Evolutionary conservation across 2,113 vertebrate genomes (phyloP), one percentile per base, ranked within the genome.

Genomic region (Xenopus borealis): DNA sequence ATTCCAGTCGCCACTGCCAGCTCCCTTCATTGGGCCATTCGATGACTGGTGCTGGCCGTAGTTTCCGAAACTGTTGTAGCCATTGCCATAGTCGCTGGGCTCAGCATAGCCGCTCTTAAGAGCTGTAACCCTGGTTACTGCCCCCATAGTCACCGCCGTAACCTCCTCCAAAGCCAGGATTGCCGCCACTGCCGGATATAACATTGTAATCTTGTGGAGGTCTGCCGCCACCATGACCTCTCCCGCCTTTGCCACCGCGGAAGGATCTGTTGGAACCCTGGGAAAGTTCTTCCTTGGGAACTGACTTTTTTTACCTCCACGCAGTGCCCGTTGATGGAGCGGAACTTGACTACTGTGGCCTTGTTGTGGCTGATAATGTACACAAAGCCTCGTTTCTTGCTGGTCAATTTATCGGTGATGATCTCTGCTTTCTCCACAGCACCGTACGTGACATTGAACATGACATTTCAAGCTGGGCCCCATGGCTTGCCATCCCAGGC

Each of bases 311-410:
- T 96, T 52, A 97, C 95, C 81, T 97, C 95, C 44, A 96, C 94
- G 72, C 95, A 94, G 80, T 95, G 93, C 83, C 94, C 94, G 63
- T 95, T 95, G 68, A 97, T 93, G 0, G 92, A 94, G 78, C 97
- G 95, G 69, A 94, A 97, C 81, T 97, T 97, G n/a, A 95, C 90
- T 62, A 97, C 94, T 0, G 95, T 94, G 9, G 94, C 94, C 82
- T 98, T 98, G 81, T 97, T 96, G 88, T 97, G 93, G 64, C 93
- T 96, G 72, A 93, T 92, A 78, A 97, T 98, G 80, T 98, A 95
- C 47, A 98, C 94, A 86, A 98, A 98, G n/a, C 96, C 96, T 0
- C 96, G 87, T 70, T 97, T 97, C 89, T 96, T 97, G 46, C 95
- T 94, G 16, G 94, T 94, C 84, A 95, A 93, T 84, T 97, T 98